These are phyloP conservation scores for Poeciliopsis retropinna DNA, from an alignment of 2,113 vertebrate species.

Conservation along the genomic window DNA sequence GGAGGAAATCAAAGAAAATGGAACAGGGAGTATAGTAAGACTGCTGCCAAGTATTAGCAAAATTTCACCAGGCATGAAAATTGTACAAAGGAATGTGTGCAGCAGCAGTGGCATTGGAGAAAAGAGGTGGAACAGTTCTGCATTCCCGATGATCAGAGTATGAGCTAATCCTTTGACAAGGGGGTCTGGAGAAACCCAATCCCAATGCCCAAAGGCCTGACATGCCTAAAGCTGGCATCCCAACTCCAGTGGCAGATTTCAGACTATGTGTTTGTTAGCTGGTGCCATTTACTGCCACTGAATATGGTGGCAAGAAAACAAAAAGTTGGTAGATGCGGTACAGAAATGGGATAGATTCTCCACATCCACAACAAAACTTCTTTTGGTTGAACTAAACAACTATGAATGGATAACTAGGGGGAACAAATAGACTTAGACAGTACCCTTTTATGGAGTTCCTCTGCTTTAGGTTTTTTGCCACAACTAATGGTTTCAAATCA, in stretches of 20 bases:
- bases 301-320: constrained; percentile 51
- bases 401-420: not conserved
- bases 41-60: constrained; percentile 60
- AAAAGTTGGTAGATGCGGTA: constrained; percentile 48
- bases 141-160: constrained; percentile 70
- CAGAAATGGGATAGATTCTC: constrained; percentile 27
- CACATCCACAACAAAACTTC: constrained; percentile 43
- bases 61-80: constrained; percentile 69
- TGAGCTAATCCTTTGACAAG: constrained; percentile 78
- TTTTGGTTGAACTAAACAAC: not conserved
- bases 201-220: constrained; percentile 66
- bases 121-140: constrained; percentile 64
- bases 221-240: constrained; percentile 74
- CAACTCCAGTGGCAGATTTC: constrained; percentile 65
- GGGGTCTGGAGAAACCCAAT: constrained; percentile 73
- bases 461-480: not conserved
- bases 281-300: constrained; percentile 50
- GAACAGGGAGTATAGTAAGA: constrained; percentile 50
- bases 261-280: constrained; percentile 67
- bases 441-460: not conserved
- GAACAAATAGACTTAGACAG: not conserved
- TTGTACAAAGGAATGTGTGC: constrained; percentile 70
- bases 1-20: constrained; percentile 26
- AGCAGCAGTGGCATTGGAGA: constrained; percentile 46
- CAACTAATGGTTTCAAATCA: not conserved